Evolutionary conservation across 2,888 invertebrate species (phyloP), one percentile per base, ranked within the genome.

Genomic region (Drymonia ruficornis): DNA sequence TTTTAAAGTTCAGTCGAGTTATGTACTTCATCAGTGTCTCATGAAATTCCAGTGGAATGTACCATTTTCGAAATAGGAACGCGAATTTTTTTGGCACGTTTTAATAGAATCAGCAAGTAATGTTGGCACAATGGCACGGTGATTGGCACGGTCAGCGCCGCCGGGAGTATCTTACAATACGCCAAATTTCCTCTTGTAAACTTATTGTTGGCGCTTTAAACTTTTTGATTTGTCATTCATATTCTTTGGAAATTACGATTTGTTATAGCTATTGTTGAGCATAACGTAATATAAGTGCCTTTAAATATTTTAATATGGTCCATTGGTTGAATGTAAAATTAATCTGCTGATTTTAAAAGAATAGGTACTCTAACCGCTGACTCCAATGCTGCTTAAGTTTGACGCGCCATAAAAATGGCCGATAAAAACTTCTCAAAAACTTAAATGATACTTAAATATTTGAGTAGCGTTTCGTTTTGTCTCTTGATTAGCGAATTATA

Each of bases 101-200:
- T 75, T 74, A 81, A 80, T 76, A 67, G 70, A 86, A 84, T 86
- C 84, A 86, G 89, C 90, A 89, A 90, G 89, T 91, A 89, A 90
- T 83, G 78, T 69, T 55, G 50, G 63, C 66, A 87, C 87, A 91
- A 90, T 89, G 65, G 73, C 61, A 54, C 57, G 70, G 72, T 88
- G 86, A 89, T 89, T 88, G 86, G 70, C 63, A 59, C 70, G 74
- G 72, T 71, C 74, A 72, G 67, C 65, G 71, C 60, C 70, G 61
- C 56, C 63, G 63, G 63, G 66, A 59, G 67, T 63, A 67, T 61
- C 70, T 66, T 64, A 84, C 84, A 85, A 83, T 84, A 65, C 63
- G 57, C 65, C 73, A 75, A 84, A 82, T 83, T 84, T 80, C 70
- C 68, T 63, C 59, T 50, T 55, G 52, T 31, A 42, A 61, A 59